phyloP scores from a whole-genome alignment of 2,113 vertebrate genomes.

The Syngnathus floridae region DNA sequence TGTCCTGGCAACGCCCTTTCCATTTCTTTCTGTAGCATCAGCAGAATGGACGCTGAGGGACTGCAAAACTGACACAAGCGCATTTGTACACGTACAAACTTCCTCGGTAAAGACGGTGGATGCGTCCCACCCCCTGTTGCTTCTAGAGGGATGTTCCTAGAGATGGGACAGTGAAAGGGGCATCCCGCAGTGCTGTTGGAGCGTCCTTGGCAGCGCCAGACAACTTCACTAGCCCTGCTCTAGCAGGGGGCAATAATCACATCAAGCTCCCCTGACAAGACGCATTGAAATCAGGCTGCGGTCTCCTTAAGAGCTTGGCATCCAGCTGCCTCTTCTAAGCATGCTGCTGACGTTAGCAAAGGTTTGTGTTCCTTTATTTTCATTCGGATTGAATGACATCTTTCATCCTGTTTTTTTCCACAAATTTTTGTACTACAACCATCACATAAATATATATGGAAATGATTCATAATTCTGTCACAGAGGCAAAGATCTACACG shows the following conservation, averaged over 20 bases:
- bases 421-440: conserved; percentile 2
- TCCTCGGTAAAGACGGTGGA: conserved; percentile 46
- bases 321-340: conserved; percentile 57
- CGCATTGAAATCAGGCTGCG: conserved; percentile 66
- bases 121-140: conserved; percentile 56
- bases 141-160: conserved; percentile 44
- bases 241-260: conserved; percentile 75
- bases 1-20: not conserved
- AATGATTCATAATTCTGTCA: conserved; percentile 41
- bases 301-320: conserved; percentile 65
- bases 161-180: conserved; percentile 48
- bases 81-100: conserved; percentile 32
- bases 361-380: conserved; percentile 56
- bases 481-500: conserved; percentile 34
- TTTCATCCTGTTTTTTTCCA: conserved; percentile 10
- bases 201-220: conserved; percentile 61
- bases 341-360: conserved; percentile 64
- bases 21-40: conserved; percentile 10
- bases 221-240: conserved; percentile 65
- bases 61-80: conserved; percentile 38
- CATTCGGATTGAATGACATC: conserved; percentile 26
- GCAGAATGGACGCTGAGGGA: conserved; percentile 11
- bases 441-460: conserved; percentile 21
- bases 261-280: conserved; percentile 71
- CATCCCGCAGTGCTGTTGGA: conserved; percentile 60